Evolutionary conservation across 2,113 vertebrate genomes (phyloP).

Genomic region (Tenrec ecaudatus): DNA sequence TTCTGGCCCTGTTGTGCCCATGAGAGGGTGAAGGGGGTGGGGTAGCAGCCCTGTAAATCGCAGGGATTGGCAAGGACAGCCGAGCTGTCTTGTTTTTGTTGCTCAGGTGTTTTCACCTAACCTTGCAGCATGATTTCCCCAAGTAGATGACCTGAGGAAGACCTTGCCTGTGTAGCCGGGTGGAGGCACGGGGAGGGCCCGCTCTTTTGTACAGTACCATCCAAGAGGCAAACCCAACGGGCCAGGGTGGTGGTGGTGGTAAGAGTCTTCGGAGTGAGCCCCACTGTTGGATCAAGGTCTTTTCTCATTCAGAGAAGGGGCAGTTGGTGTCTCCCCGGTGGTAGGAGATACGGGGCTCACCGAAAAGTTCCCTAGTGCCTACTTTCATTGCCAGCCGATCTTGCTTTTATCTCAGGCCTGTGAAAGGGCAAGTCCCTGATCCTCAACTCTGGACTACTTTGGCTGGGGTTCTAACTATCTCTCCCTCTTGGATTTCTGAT

Average conservation of each 20-base stretch:
- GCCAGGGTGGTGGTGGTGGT: too few species aligned
- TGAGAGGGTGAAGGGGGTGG: too few species aligned
- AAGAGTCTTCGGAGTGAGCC: not conserved
- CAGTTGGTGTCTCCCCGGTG: not conserved
- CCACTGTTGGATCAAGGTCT: not conserved
- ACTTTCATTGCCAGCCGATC: not conserved
- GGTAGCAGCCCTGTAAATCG: not conserved
- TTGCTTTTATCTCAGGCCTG: conserved; percentile 14
- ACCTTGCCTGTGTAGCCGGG: not conserved
- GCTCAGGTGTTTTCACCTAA: conserved; percentile 29
- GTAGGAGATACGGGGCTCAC: not conserved
- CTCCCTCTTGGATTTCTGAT: not conserved
- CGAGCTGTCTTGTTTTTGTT: not conserved
- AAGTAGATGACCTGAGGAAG: not conserved
- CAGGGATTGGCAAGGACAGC: not conserved
- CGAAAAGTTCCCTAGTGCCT: too few species aligned
- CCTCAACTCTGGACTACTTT: not conserved
- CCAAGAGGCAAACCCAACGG: not conserved
- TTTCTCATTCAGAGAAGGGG: not conserved
- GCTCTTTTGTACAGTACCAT: not conserved
- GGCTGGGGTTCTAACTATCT: not conserved
- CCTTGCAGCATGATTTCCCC: not conserved
- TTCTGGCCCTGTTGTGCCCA: not conserved
- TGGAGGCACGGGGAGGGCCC: not conserved
- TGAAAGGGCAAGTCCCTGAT: not conserved